Percentiles rank a stretch among this genome's conserved stretches.
Conservation (phyloP, 2,113 vertebrate species). For the Bothrops jararaca region DNA sequence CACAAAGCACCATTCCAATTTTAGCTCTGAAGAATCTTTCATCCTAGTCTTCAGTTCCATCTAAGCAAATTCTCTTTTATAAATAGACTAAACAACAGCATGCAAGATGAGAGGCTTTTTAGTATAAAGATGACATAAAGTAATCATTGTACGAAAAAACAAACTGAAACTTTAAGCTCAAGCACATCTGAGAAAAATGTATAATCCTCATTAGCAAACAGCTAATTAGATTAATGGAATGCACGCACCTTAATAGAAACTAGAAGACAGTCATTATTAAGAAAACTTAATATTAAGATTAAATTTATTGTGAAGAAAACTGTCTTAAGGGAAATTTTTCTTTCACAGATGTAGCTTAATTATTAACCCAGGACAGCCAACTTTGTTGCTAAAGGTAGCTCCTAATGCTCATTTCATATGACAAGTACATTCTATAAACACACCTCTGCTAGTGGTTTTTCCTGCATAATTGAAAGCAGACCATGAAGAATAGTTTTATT, state of each 20-base stretch:
- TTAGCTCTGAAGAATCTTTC: conserved; percentile 53
- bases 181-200: not conserved
- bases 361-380: conserved; percentile 26
- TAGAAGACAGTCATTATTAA: conserved; percentile 12
- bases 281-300: not conserved
- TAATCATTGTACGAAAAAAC: not conserved
- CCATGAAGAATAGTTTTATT: conserved; percentile 1
- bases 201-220: not conserved
- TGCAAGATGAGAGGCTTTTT: conserved; percentile 7
- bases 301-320: conserved; percentile 14
- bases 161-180: not conserved
- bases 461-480: conserved; percentile 19
- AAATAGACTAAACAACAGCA: conserved; percentile 46
- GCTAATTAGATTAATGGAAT: not conserved
- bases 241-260: not conserved
- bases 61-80: conserved; percentile 48
- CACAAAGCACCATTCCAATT: conserved; percentile 62
- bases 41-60: conserved; percentile 54
- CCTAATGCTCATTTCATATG: not conserved
- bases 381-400: conserved; percentile 9
- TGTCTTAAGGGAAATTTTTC: conserved; percentile 41
- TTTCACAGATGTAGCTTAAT: conserved; percentile 54
- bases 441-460: not conserved
- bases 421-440: conserved; percentile 9
- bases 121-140: conserved; percentile 6